Conservation (phyloP, 37 sponge, comb jelly and placozoan species). For the Agelas oroides region DNA sequence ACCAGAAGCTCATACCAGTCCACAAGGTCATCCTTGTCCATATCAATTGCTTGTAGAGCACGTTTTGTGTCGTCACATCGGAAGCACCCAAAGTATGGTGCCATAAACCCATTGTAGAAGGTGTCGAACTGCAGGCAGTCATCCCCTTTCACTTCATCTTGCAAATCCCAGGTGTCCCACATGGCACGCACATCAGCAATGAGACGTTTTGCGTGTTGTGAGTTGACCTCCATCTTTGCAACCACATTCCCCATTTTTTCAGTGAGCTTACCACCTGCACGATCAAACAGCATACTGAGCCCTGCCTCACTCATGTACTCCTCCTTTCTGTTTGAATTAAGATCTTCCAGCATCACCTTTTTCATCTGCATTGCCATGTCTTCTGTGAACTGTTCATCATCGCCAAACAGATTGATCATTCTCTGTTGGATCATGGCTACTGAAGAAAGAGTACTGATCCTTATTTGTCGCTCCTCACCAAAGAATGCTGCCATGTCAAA, state of each 20-base stretch:
- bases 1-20: constrained; percentile 84
- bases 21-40: constrained; percentile 71
- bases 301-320: constrained; percentile 82
- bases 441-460: constrained; percentile 76
- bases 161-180: constrained; percentile 78
- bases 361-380: constrained; percentile 67
- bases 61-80: constrained; percentile 63
- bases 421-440: constrained; percentile 68
- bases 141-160: constrained; percentile 46
- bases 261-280: constrained; percentile 76
- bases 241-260: constrained; percentile 58
- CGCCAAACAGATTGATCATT: constrained; percentile 67
- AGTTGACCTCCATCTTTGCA: constrained; percentile 31
- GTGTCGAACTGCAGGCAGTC: constrained; percentile 22
- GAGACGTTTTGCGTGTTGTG: constrained; percentile 33
- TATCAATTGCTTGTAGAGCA: constrained; percentile 65
- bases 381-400: constrained; percentile 4
- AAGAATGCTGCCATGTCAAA: constrained; percentile 85
- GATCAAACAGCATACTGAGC: constrained; percentile 70
- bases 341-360: constrained; percentile 72
- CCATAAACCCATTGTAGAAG: constrained; percentile 77
- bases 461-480: constrained; percentile 55
- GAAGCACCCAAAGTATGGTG: constrained; percentile 86
- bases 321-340: constrained; percentile 68
- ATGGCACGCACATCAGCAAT: constrained; percentile 54